Evolutionary conservation across 2,888 invertebrate genomes (phyloP).

Genomic region (Orthosia gothica): DNA sequence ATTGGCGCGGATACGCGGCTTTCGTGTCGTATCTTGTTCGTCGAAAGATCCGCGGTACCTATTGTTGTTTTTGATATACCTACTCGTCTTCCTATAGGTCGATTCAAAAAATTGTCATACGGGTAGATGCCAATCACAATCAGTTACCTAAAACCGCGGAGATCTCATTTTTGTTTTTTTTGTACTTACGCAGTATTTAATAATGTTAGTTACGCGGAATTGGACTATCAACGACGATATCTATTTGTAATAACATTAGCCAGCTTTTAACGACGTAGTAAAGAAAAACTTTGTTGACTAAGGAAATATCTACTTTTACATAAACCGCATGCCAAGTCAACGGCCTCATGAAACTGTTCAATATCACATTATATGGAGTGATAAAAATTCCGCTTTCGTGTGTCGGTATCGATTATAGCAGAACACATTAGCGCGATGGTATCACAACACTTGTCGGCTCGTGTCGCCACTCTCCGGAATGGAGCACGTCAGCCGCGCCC

Average conservation of each 20-base stretch:
- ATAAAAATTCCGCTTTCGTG: conserved; percentile 72
- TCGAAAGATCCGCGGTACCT: no score
- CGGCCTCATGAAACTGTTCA: conserved; percentile 66
- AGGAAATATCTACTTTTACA: conserved; percentile 57
- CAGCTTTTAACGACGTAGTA: conserved; percentile 65
- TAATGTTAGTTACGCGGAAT: no score
- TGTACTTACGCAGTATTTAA: no score
- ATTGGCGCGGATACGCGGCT: no score
- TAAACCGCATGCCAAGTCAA: conserved; percentile 67
- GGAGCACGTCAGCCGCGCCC: conserved; percentile 72
- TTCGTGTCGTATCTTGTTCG: no score
- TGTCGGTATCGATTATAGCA: conserved; percentile 80
- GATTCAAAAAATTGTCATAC: no score
- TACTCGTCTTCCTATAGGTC: no score
- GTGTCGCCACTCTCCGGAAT: conserved; percentile 79
- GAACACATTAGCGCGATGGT: conserved; percentile 85
- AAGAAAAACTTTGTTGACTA: conserved; percentile 59
- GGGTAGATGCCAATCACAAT: no score
- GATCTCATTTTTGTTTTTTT: no score
- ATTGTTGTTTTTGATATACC: no score
- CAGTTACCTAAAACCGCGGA: no score
- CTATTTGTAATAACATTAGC: conserved; percentile 54
- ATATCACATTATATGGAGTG: conserved; percentile 54
- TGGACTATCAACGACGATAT: no score
- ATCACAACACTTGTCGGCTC: conserved; percentile 83